Evolutionary conservation across 2,113 vertebrate genomes (phyloP), one percentile per base, ranked within the genome.

Genomic region (Pelmatolapia mariae): DNA sequence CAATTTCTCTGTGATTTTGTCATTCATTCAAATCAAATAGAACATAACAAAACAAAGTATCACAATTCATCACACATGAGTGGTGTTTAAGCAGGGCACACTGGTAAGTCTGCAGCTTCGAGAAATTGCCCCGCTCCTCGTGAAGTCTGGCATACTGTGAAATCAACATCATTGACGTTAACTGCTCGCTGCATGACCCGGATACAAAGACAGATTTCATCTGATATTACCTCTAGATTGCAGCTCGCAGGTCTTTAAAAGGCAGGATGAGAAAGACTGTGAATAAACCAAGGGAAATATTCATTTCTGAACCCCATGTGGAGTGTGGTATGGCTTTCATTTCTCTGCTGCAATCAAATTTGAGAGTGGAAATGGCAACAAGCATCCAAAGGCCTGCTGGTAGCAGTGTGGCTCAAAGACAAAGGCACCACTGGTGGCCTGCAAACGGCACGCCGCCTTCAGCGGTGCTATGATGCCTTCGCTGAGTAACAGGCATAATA

Each of bases 261-360:
- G 52, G 63, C 19, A n/a, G 79, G 38, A 88, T 79, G 81, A 89
- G 81, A 22, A 57, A 53, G 53, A 31, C 83, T 85, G 89, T 79
- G 85, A 93, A 82, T 52, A 90, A 81, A 87, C 43, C 8, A 63
- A 22, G 22, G 81, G 57, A 87, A 90, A 81, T 81, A 82, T 92
- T 89, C 7, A 83, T 88, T 91, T 79, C 81, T 79, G 40, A 26
- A 24, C 80, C 43, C 82, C 59, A 68, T 24, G 29, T 85, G 86
- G 53, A 68, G 56, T 86, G 83, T 47, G 83, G 61, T 86, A 84
- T 91, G 83, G 79, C 85, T 87, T 95, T 95, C 86, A 84, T 85
- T 91, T 94, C 66, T 87, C 86, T 82, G 66, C 91, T 78, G 92
- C 92, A 97, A 96, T 90, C 81, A 95, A 86, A 95, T 95, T 95